Conservation (phyloP, 1,140 invertebrate genomes). For the Bombus superbus region DNA sequence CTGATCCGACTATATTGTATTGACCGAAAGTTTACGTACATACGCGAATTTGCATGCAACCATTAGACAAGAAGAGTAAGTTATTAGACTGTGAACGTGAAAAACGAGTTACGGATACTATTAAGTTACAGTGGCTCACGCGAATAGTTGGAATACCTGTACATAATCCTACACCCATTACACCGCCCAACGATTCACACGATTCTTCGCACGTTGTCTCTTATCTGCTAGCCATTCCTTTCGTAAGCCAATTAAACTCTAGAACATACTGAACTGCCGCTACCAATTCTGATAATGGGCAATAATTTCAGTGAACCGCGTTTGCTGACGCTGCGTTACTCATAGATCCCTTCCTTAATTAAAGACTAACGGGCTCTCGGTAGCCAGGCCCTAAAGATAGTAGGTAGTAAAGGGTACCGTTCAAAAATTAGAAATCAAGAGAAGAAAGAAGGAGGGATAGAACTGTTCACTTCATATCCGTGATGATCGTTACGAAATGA, state of each 20-base stretch:
- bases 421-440: conserved; percentile 22
- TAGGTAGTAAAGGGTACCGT: conserved; percentile 19
- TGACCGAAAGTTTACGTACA: not conserved
- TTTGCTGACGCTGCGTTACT: conserved; percentile 28
- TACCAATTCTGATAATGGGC: conserved; percentile 57
- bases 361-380: conserved; percentile 56
- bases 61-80: not conserved
- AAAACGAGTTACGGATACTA: conserved; percentile 22
- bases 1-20: too few species aligned
- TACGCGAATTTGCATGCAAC: not conserved
- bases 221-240: conserved; percentile 48
- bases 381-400: not conserved
- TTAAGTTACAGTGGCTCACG: not conserved
- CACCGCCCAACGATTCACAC: conserved; percentile 14
- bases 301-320: conserved; percentile 35
- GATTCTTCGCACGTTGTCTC: conserved; percentile 37
- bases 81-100: conserved; percentile 18
- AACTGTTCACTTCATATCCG: not conserved
- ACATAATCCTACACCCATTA: conserved; percentile 2
- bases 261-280: conserved; percentile 10
- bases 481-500: conserved; percentile 3
- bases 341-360: conserved; percentile 56
- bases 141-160: not conserved
- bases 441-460: not conserved
- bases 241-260: conserved; percentile 58